These are phyloP conservation scores for Cavia aperea DNA, from an alignment of 2,113 vertebrate species.

Conservation along the genomic window DNA sequence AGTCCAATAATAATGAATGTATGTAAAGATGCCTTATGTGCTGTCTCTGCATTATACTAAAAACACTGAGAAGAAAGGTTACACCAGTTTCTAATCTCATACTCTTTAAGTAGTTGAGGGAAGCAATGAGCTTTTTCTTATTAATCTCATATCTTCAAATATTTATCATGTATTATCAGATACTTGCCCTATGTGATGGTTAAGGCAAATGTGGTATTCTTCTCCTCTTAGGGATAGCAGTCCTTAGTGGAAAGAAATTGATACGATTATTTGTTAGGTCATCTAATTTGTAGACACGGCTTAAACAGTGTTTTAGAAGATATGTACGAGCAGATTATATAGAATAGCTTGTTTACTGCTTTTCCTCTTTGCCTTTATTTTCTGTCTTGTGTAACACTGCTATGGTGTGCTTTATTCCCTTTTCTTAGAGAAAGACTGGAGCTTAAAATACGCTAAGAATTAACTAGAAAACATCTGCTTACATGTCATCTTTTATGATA, in stretches of 20 bases:
- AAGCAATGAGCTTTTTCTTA: not conserved
- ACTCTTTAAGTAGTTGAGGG: not conserved
- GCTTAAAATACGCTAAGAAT: conserved; percentile 1
- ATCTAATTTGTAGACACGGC: not conserved
- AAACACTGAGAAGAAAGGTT: not conserved
- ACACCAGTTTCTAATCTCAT: not conserved
- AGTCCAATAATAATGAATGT: not conserved
- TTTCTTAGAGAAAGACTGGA: not conserved
- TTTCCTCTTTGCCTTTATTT: not conserved
- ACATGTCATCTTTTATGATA: not conserved
- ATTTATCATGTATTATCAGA: not conserved
- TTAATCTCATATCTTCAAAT: not conserved
- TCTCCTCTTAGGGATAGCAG: not conserved
- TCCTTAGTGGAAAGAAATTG: not conserved
- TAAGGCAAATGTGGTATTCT: conserved; percentile 13
- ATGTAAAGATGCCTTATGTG: too few species aligned
- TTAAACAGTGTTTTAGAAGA: not conserved
- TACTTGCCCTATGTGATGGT: not conserved
- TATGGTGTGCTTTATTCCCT: not conserved
- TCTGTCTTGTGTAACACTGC: not conserved
- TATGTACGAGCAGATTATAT: not conserved
- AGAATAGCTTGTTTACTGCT: not conserved
- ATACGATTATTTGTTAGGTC: not conserved
- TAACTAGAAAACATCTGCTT: not conserved
- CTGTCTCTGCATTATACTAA: not conserved